Evolutionary conservation across 2,797 vertebrate genomes (phyloP), one percentile per base, ranked within the genome.

Genomic region (Alauda arvensis): DNA sequence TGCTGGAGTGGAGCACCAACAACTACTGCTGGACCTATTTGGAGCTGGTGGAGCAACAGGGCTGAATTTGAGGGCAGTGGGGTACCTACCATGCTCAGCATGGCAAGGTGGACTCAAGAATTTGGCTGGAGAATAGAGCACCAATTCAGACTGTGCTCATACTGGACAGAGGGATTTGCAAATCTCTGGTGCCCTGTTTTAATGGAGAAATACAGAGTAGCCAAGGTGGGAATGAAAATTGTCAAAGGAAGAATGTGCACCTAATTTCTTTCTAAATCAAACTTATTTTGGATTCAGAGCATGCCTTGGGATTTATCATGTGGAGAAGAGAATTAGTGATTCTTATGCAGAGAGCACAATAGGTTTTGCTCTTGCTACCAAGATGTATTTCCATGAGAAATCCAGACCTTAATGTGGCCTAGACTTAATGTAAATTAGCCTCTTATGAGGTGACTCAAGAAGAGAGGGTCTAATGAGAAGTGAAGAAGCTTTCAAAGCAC

Each of bases 401-500:
- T 83, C 61, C 69, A 88, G 85, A 82, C 56, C 68, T 69, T 67
- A 56, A 63, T 0, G 1, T 57, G 56, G 81, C 88, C 69, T 69
- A 66, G 66, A 46, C 75, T 87, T 83, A 10, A 80, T 89, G 85
- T 76, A 89, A 93, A 91, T 91, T 55, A 89, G 66, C 60, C 60
- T 86, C 72, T 82, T 72, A 46, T 3, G 46, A 85, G 76, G 33
- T 49, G 56, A 63, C 42, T 91, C 18, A 16, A 16, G 83, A 94
- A 56, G 78, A 88, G 53, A 55, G 81, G 18, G 29, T 71, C 55
- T 92, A 93, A 86, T 88, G 87, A 91, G 93, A 84, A 82, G 85
- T 89, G 91, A 86, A 94, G 85, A 91, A 82, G 83, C 86, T 92
- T 92, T 91, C 90, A 90, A 94, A 70, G 57, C 77, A 71, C 75